Conservation (phyloP, 2,113 vertebrate species). For the Zosterops lateralis region DNA sequence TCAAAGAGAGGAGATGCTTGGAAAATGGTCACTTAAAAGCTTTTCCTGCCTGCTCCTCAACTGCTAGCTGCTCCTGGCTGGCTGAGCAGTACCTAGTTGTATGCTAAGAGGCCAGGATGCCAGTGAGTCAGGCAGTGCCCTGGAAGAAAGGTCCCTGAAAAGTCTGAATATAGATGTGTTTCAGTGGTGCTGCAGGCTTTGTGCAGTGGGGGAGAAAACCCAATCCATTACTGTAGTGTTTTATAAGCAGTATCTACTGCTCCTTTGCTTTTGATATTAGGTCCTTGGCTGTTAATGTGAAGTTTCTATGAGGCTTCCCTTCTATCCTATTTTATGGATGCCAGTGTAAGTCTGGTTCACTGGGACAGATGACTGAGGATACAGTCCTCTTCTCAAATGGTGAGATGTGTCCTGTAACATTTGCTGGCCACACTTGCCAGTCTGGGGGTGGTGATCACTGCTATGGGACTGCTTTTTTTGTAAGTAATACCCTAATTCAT, state of each 20-base stretch:
- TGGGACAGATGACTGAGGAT: neutral
- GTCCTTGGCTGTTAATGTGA: neutral
- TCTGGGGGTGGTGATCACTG: neutral
- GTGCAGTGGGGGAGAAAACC: too few relatives aligned
- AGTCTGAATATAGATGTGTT: neutral
- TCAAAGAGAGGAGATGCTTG: neutral
- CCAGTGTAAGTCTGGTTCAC: neutral
- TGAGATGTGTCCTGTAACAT: neutral
- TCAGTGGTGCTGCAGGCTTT: neutral
- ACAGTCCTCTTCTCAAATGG: neutral
- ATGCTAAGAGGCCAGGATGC: neutral
- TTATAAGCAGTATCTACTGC: neutral
- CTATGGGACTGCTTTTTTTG: neutral
- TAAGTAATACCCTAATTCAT: constrained; percentile 47
- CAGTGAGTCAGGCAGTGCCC: neutral
- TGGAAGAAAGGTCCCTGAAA: fast-evolving
- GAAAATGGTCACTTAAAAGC: neutral
- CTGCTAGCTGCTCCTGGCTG: neutral
- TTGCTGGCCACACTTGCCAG: neutral
- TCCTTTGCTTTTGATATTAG: neutral
- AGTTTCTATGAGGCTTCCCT: neutral
- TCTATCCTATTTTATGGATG: neutral
- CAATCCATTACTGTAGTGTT: neutral
- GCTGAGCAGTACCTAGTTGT: neutral
- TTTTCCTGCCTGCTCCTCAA: neutral